Percentiles rank a stretch among this genome's conserved stretches.
Evolutionary conservation across 1,140 invertebrate species (phyloP).

Genomic region (Aphelenchoides fujianensis): DNA sequence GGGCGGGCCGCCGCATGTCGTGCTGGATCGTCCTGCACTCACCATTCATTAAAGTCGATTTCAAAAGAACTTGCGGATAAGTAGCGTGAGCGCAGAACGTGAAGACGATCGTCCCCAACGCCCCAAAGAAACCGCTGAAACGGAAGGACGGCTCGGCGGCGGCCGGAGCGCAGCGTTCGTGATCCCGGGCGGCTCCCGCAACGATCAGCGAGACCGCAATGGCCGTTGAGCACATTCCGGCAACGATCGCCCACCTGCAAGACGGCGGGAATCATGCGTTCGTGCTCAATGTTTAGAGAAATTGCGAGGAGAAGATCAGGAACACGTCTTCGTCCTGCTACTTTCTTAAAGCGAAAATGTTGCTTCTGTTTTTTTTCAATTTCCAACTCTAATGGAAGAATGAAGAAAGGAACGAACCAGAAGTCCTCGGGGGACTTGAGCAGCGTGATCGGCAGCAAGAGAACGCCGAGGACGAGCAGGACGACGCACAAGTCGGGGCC

Average conservation of each 20-base stretch:
- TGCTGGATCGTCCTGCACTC: slow-evolving; percentile 33
- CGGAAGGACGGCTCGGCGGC: slow-evolving; percentile 35
- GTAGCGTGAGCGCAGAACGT: slow-evolving; percentile 43
- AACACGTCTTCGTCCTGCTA: background rate
- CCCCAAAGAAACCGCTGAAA: slow-evolving; percentile 60
- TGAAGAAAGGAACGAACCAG: slow-evolving; percentile 68
- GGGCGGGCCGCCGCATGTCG: slow-evolving; percentile 44
- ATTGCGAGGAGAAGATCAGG: slow-evolving; percentile 13
- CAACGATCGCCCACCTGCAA: slow-evolving; percentile 42
- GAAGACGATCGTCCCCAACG: slow-evolving; percentile 61
- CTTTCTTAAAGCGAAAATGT: background rate
- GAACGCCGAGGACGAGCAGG: slow-evolving; percentile 69
- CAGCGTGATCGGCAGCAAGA: slow-evolving; percentile 70
- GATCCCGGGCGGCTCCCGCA: slow-evolving; percentile 41
- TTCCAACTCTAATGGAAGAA: too few species aligned
- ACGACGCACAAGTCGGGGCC: slow-evolving; percentile 69
- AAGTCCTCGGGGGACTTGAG: slow-evolving; percentile 74
- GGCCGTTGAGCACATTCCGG: slow-evolving; percentile 41
- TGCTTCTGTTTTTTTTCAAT: background rate
- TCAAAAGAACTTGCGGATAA: slow-evolving; percentile 36
- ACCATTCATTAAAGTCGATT: background rate
- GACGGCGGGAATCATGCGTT: background rate
- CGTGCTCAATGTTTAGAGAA: too few species aligned
- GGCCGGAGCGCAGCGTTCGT: slow-evolving; percentile 37
- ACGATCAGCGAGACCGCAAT: slow-evolving; percentile 52